Evolutionary conservation across 1,140 invertebrate species (phyloP), one percentile per base, ranked within the genome.

Genomic region (Drosophila seguyi): DNA sequence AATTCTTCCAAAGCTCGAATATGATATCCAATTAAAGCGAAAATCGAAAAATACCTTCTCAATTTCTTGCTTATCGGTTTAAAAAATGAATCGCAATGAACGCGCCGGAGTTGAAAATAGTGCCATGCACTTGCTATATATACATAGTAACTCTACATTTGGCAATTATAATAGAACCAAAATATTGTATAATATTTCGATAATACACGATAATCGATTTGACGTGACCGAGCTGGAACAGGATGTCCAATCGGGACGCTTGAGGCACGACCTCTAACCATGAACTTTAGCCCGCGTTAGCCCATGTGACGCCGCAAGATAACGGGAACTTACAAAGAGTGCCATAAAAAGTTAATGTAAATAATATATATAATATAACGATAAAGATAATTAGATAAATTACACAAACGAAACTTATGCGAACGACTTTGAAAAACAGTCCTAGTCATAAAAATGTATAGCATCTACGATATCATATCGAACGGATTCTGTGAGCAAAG

Each of bases 381-480:
- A 62, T 22, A 79, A 69, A 69, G 63, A 83, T 75, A 78, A 73
- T 81, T 29, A 39, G 29, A 63, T 18, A 50, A 11, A 38, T 34
- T 36, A 13, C 36, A 31, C 34, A 16, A 29, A 44, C 38, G 20
- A 36, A 39, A 31, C 13, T 42, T 31, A 38, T 39, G 45, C 31
- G 38, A 48, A 48, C 53, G 48, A 53, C 56, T 36, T 61, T 18
- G 14, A 36, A 65, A 36, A n/a, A 11, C 20, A 36, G 22, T 61
- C 29, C 82, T 86, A 86, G 81, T 86, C 81, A 86, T 39, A n/a
- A 25, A 8, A 16, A 27, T n/a, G n/a, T n/a, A n/a, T n/a, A n/a
- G n/a, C n/a, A n/a, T n/a, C n/a, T n/a, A n/a, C n/a, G n/a, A n/a
- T n/a, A n/a, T n/a, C 39, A 72, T 53, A 34, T 38, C 39, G 25